Evolutionary conservation across 2,797 vertebrate genomes (phyloP).

Genomic region (Cirrhinus mrigala): DNA sequence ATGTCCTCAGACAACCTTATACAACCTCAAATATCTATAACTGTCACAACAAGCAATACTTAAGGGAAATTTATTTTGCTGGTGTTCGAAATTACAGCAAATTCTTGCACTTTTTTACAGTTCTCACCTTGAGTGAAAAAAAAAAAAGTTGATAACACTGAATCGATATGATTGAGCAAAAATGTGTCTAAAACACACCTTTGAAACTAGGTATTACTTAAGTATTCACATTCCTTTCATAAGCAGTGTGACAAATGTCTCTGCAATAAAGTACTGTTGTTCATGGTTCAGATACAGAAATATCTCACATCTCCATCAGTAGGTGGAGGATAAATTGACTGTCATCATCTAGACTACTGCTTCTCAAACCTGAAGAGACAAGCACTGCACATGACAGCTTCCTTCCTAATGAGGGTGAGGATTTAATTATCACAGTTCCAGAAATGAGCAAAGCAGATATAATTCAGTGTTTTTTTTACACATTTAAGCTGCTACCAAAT

Average conservation of each 20-base stretch:
- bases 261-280: background rate
- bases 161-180: background rate
- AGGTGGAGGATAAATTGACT: background rate
- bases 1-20: constrained; percentile 10
- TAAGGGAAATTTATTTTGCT: background rate
- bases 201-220: background rate
- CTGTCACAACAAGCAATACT: background rate
- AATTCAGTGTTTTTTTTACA: background rate
- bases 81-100: background rate
- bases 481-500: background rate
- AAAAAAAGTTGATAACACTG: background rate
- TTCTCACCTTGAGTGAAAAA: background rate
- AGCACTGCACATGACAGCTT: background rate
- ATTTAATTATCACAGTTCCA: background rate
- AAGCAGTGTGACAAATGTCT: background rate
- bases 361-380: background rate
- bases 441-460: background rate
- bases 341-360: background rate
- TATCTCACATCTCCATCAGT: background rate
- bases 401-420: background rate
- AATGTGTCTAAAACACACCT: background rate
- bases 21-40: background rate
- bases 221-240: background rate
- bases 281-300: background rate
- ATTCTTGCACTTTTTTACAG: background rate